A percentile compares a stretch with the other conserved stretches of the same genome.
Conservation (phyloP, 35 echinoderm and acorn worm species). For the Eucidaris tribuloides region DNA sequence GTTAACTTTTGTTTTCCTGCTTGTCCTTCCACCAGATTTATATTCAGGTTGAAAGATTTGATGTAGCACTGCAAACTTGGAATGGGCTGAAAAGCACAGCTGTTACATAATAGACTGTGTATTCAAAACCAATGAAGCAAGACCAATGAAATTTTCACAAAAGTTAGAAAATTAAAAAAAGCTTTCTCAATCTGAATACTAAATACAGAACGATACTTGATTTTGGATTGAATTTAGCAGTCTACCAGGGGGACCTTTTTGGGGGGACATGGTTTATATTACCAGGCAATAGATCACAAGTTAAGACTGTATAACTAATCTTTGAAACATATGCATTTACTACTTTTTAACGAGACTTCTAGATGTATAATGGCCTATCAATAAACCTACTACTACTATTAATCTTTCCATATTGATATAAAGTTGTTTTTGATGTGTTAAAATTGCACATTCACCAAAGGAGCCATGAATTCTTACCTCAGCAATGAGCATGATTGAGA, state of each 20-base stretch:
- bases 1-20: too few relatives aligned
- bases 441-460: neutral
- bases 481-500: slow-evolving; percentile 70
- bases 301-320: neutral
- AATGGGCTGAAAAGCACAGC: too few relatives aligned
- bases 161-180: too few relatives aligned
- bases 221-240: neutral
- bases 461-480: slow-evolving; percentile 55
- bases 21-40: too few relatives aligned
- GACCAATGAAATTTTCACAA: too few relatives aligned
- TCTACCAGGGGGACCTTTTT: neutral
- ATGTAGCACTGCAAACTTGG: too few relatives aligned
- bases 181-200: neutral
- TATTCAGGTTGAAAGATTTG: too few relatives aligned
- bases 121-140: too few relatives aligned
- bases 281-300: neutral
- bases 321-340: neutral
- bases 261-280: neutral
- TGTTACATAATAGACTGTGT: too few relatives aligned
- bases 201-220: neutral
- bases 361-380: neutral
- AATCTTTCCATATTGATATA: neutral
- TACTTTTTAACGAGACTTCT: neutral
- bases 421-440: neutral
- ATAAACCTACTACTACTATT: neutral